phyloP scores from a whole-genome alignment of 1,140 invertebrate genomes.

The Drosophila ironensis region DNA sequence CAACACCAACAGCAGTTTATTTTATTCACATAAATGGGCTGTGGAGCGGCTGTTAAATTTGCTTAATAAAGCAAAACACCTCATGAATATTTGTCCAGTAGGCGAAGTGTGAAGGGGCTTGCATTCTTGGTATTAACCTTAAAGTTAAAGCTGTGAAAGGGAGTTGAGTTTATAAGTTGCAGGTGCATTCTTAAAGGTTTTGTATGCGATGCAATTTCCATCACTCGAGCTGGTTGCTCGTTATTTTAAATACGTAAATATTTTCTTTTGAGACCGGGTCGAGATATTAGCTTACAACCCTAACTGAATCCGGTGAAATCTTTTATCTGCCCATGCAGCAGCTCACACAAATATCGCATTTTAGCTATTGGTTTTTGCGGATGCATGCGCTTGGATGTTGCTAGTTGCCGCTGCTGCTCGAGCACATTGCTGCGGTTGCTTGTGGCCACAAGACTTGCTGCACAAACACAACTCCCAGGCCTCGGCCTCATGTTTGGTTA shows the following conservation, averaged over 20 bases:
- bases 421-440: slow-evolving; percentile 29
- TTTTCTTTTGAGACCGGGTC: too few species aligned
- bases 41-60: slow-evolving; percentile 3
- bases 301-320: slow-evolving; percentile 10
- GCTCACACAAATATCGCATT: slow-evolving; percentile 63
- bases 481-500: slow-evolving; percentile 59
- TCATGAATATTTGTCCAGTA: too few species aligned
- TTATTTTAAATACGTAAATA: too few species aligned
- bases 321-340: slow-evolving; percentile 10
- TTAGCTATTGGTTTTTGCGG: slow-evolving; percentile 21
- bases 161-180: too few species aligned
- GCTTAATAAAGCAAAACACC: slow-evolving; percentile 9
- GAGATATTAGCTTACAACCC: slow-evolving; percentile 2
- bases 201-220: too few species aligned
- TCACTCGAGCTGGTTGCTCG: too few species aligned
- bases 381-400: slow-evolving; percentile 8
- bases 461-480: slow-evolving; percentile 28
- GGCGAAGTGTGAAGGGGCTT: too few species aligned
- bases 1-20: slow-evolving; percentile 7
- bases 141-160: too few species aligned
- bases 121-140: background rate
- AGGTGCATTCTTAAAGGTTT: too few species aligned
- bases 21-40: slow-evolving; percentile 27
- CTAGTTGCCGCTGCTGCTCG: slow-evolving; percentile 7
- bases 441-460: slow-evolving; percentile 28